Evolutionary conservation across 2,113 vertebrate species (phyloP), one percentile per base, ranked within the genome.

Genomic region (Psittacus erithacus): DNA sequence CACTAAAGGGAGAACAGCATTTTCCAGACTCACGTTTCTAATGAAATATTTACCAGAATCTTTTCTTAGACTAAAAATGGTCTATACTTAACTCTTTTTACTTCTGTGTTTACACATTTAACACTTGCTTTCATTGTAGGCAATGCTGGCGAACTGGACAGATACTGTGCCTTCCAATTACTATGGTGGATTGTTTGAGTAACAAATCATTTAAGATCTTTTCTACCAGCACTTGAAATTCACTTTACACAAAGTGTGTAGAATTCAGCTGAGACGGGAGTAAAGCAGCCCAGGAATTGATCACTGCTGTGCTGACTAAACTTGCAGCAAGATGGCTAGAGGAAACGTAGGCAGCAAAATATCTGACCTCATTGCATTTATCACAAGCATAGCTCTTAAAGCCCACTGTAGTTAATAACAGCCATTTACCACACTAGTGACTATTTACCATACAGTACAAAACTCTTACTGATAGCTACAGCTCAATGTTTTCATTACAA

Each of bases 401-500:
- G 47, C 53, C 65, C 22, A 44, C 57, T 33, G 38, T 0, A 77
- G 65, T 73, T 84, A 79, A 27, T 29, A 91, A 65, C 35, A 76
- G n/a, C 57, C 63, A 82, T 70, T 86, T 76, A 62, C 86, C 62
- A 50, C 10, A 4, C 35, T 11, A 41, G 73, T 11, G 44, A 78
- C 62, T 94, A 63, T 76, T 70, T 14, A 70, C 65, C 52, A 74
- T 20, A 35, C 31, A 76, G 73, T 39, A 44, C 44, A 68, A 68
- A 88, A 82, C 60, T 53, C 67, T 25, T 50, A 13, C 38, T 91
- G 52, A 43, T 77, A 69, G 84, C 88, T 84, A 89, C 69, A 86
- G 80, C 28, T 76, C 50, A 84, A 69, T 69, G 69, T 71, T 88
- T 82, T 60, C 88, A 92, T 92, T 77, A 94, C 65, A 80, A 82